Evolutionary conservation across 2,113 vertebrate species (phyloP).

Genomic region (Gadus macrocephalus): DNA sequence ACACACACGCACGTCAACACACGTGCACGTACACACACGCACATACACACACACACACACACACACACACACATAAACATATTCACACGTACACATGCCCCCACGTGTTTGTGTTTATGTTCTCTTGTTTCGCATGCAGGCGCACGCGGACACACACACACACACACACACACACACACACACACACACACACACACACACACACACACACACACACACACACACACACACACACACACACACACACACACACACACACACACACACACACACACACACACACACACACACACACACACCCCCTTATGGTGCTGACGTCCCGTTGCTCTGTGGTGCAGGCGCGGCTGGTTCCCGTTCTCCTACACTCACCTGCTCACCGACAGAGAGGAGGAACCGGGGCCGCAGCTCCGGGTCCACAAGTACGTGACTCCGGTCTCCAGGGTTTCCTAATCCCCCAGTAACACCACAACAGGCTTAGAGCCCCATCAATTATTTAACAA

Average conservation of each 20-base stretch:
- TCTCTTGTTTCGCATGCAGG: no score
- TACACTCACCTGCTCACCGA: constrained; percentile 88
- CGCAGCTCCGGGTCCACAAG: constrained; percentile 75
- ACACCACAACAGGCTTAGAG: background rate
- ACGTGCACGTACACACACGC: background rate
- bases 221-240: no score
- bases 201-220: no score
- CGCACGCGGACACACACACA: no score
- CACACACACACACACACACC: background rate
- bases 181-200: no score
- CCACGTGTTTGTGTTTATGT: no score
- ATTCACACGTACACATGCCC: no score
- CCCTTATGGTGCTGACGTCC: background rate
- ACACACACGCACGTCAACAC: background rate
- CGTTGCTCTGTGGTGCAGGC: constrained; percentile 64
- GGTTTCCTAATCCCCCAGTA: background rate
- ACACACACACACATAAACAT: background rate
- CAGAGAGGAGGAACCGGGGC: constrained; percentile 67
- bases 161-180: no score
- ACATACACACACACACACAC: no score
- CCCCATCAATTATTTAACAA: background rate
- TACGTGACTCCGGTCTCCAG: constrained; percentile 16
- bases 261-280: no score
- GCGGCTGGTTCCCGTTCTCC: constrained; percentile 98
- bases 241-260: no score